phyloP scores from a whole-genome alignment of 1,140 invertebrate species.

The fruit fly (Drosophila melanogaster) region DNA sequence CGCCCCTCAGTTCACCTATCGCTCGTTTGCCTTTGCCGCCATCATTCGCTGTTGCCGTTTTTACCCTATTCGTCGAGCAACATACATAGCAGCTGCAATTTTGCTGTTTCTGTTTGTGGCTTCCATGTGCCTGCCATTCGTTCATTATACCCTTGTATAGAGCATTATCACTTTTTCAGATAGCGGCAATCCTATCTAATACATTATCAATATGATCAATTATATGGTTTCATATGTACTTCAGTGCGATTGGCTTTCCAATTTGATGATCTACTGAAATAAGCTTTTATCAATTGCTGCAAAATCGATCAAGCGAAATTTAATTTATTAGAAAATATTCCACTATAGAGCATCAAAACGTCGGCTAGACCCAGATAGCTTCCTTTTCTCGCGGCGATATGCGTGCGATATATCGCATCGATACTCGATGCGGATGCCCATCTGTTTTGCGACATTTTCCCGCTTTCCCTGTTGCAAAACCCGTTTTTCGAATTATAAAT shows the following conservation, averaged over 20 bases:
- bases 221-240: too few species aligned
- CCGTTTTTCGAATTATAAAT: constrained; percentile 5
- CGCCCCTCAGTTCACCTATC: constrained; percentile 56
- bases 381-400: constrained; percentile 15
- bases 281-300: too few species aligned
- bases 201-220: not conserved
- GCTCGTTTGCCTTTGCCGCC: constrained; percentile 60
- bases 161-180: constrained; percentile 3
- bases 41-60: constrained; percentile 65
- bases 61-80: constrained; percentile 71
- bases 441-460: constrained; percentile 16
- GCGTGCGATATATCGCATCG: constrained; percentile 16
- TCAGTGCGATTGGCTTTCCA: too few species aligned
- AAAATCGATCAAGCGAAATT: not conserved
- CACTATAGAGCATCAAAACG: not conserved
- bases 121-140: constrained; percentile 61
- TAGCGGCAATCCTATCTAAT: not conserved
- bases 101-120: constrained; percentile 58
- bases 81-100: constrained; percentile 78
- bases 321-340: not conserved
- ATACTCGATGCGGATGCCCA: constrained; percentile 24
- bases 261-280: too few species aligned
- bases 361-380: not conserved
- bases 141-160: constrained; percentile 65
- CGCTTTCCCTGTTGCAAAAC: constrained; percentile 7